Conservation (phyloP, 2,888 invertebrate genomes). For the Calameuta filiformis region DNA sequence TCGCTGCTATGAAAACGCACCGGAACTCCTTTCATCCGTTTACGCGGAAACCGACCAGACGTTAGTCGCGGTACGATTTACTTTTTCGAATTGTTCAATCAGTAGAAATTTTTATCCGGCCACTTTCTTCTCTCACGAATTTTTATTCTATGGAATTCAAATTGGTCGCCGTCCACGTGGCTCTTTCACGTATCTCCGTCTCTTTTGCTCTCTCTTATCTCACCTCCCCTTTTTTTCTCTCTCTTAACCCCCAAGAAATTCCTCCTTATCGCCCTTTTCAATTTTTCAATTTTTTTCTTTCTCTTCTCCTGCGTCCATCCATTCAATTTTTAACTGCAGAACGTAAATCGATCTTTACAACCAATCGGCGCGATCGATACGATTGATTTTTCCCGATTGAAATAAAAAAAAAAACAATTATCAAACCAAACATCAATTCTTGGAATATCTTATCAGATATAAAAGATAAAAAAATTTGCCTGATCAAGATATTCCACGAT, state of each 20-base stretch:
- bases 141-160: constrained; percentile 10
- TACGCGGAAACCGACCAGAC: not conserved
- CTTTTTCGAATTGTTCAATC: constrained; percentile 2
- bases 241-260: not conserved
- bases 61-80: constrained; percentile 1
- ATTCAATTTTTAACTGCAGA: not conserved
- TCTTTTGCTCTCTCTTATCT: not conserved
- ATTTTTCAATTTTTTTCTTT: not conserved
- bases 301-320: too few species aligned
- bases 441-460: not conserved
- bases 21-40: not conserved
- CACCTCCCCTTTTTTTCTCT: constrained; percentile 3
- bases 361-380: too few species aligned
- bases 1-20: not conserved
- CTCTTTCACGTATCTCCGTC: constrained; percentile 7
- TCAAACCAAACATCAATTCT: not conserved
- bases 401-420: not conserved
- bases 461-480: not conserved
- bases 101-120: not conserved
- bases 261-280: not conserved
- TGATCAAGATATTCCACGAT: not conserved
- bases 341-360: not conserved
- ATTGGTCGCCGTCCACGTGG: not conserved
- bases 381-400: too few species aligned
- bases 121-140: constrained; percentile 9